Percentiles rank a stretch among this genome's conserved stretches.
These are phyloP conservation scores for Temnothorax curvispinosus DNA, from an alignment of 1,140 invertebrate genomes.

Conservation along the genomic window DNA sequence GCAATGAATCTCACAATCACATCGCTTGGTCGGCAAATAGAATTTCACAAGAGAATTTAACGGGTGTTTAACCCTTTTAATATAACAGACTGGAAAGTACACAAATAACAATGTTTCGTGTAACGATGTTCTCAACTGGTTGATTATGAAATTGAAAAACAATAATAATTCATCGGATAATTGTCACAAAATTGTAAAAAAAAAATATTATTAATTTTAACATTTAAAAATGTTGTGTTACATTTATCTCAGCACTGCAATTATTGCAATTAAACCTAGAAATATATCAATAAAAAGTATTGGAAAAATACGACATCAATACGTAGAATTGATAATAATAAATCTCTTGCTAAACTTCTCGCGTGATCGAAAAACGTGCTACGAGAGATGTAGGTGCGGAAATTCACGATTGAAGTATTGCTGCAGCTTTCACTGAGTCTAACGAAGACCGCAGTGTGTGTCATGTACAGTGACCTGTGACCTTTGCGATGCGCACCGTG, in stretches of 20 bases:
- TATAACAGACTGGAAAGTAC: not conserved
- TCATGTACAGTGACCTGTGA: slow-evolving; percentile 23
- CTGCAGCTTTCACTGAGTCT: slow-evolving; percentile 34
- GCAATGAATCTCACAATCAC: not conserved
- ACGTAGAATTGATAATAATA: not conserved
- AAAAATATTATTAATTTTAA: not conserved
- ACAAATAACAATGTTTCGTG: not conserved
- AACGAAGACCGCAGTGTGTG: slow-evolving; percentile 38
- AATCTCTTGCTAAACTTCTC: not conserved
- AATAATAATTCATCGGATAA: not conserved
- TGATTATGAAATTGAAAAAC: not conserved
- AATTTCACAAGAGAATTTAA: not conserved
- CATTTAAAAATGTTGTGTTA: not conserved
- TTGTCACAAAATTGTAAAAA: not conserved
- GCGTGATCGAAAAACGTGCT: slow-evolving; percentile 11
- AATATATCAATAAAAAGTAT: slow-evolving; percentile 1
- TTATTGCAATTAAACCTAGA: not conserved
- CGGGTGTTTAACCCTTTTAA: slow-evolving; percentile 12
- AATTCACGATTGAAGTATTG: slow-evolving; percentile 37
- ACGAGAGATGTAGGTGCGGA: slow-evolving; percentile 3
- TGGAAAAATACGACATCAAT: not conserved
- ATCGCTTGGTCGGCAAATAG: not conserved
- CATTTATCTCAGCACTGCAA: not conserved
- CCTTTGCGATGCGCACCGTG: slow-evolving; percentile 23
- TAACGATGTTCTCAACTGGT: not conserved